Base-by-base conservation (phyloP, 2,888 invertebrate species). In the Pollenia griseotomentosa region DNA sequence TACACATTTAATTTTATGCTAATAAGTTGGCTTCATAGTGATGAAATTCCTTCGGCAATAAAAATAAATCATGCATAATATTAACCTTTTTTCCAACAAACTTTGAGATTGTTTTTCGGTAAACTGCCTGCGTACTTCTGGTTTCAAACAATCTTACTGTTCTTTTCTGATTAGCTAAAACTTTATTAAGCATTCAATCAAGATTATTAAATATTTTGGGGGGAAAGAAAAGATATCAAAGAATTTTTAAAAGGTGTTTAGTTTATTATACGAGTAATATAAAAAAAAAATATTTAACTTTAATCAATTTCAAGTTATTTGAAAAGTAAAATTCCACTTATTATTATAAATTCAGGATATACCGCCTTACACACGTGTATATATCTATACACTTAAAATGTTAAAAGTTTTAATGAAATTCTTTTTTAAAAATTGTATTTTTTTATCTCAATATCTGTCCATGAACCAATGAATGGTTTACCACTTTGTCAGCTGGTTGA, bases 1-100 rank as follows among this genome's bases (percentile, higher is more conserved):
- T 19, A 44, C 7, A 65, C 44, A 53, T 70, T 53, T 53, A 53
- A 70, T 51, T 53, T 70, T 70, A 70, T 77, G 53, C 23, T 65
- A 53, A 77, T 53, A 48, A 61, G 42, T 40, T 44, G 19, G 10
- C n/a, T 48, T 16, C 9, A 11, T 11, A 65, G 5, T 70, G 53
- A n/a, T 53, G 42, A 65, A 65, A 65, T 68, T 46, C 53, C 61
- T 59, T 42, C 44, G 53, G 61, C 42, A 44, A 71, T 71, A 80
- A 81, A 81, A 81, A 12, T 55, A 73, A 81, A 57, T 81, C 80
- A 46, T 65, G 80, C 73, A 73, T 73, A 73, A 55, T 65, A 40
- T 65, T 73, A 65, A 81, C 14, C 44, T 33, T 46, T 71, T 71
- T 23, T 61, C 9, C 19, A 55, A 33, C 46, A 33, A 42, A 63